Evolutionary conservation across 2,113 vertebrate genomes (phyloP).

Genomic region (Daboia siamensis): DNA sequence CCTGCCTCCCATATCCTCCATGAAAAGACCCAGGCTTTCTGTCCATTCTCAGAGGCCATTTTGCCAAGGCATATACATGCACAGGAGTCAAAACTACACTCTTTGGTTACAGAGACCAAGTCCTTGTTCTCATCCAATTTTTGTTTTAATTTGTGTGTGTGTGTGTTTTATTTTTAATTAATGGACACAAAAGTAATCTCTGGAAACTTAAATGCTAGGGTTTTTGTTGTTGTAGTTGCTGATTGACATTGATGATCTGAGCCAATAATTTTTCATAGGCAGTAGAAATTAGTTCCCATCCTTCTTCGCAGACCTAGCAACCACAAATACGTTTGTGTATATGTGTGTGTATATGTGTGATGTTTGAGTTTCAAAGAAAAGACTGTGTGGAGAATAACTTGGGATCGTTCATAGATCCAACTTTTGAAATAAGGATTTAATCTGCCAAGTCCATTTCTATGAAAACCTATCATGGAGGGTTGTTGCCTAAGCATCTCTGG

Average conservation of each 20-base stretch:
- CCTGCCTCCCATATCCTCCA: not conserved
- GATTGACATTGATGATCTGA: slow-evolving; percentile 67
- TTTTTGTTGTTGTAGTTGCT: slow-evolving; percentile 45
- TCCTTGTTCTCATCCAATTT: not conserved
- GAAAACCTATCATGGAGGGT: not conserved
- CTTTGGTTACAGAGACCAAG: slow-evolving; percentile 21
- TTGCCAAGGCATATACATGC: not conserved
- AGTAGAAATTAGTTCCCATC: slow-evolving; percentile 10
- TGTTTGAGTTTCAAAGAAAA: not conserved
- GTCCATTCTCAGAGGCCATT: not conserved
- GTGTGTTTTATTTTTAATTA: not conserved
- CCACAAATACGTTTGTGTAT: slow-evolving; percentile 47
- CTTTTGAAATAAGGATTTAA: not conserved
- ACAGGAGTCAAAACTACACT: not conserved
- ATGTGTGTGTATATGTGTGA: slow-evolving; percentile 26
- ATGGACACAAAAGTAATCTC: slow-evolving; percentile 1
- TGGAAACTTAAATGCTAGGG: slow-evolving; percentile 28
- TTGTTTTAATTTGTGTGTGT: not conserved
- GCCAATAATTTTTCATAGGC: slow-evolving; percentile 56
- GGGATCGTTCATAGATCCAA: not conserved
- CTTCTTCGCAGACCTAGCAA: slow-evolving; percentile 22
- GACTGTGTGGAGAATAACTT: not conserved
- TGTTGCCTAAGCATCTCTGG: not conserved
- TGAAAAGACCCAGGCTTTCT: not conserved
- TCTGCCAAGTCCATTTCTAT: not conserved